Percentiles rank a stretch among this genome's conserved stretches.
Conservation (phyloP, 2,888 invertebrate species). For the Erebia epiphron region DNA sequence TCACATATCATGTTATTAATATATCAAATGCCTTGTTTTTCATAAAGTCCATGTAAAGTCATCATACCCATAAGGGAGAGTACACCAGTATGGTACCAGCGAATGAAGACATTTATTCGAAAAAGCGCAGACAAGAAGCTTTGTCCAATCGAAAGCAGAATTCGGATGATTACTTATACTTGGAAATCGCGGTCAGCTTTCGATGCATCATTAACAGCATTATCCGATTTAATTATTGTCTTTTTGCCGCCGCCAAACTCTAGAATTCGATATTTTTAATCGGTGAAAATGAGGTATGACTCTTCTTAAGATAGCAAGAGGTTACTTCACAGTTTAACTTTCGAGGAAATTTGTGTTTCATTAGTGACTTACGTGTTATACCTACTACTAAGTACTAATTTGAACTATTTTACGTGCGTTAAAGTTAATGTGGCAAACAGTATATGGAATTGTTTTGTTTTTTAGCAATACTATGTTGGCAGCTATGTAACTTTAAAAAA, state of each 20-base stretch:
- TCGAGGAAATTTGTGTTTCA: background rate
- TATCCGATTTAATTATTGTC: slow-evolving; percentile 70
- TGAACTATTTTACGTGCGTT: too few relatives aligned
- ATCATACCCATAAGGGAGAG: slow-evolving; percentile 39
- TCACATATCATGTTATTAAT: slow-evolving; percentile 41
- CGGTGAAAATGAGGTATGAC: slow-evolving; percentile 10
- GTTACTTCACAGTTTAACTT: background rate
- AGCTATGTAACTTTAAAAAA: too few relatives aligned
- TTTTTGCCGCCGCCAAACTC: slow-evolving; percentile 48
- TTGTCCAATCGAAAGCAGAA: slow-evolving; percentile 70
- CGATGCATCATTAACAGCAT: slow-evolving; percentile 76
- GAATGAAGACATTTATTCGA: slow-evolving; percentile 78
- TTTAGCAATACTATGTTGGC: too few relatives aligned
- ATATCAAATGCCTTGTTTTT: slow-evolving; percentile 40
- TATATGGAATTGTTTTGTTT: too few relatives aligned
- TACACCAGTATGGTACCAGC: slow-evolving; percentile 51
- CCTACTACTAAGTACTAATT: too few relatives aligned
- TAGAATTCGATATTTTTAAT: slow-evolving; percentile 32
- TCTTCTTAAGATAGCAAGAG: background rate
- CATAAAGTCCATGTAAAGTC: slow-evolving; percentile 39
- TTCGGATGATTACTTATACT: slow-evolving; percentile 79
- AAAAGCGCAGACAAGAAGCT: slow-evolving; percentile 62
- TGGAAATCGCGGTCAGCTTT: slow-evolving; percentile 72
- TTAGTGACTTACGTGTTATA: too few relatives aligned
- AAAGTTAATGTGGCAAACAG: too few relatives aligned